phyloP scores from a whole-genome alignment of 1,140 invertebrate species.

The Heterodera carotae region DNA sequence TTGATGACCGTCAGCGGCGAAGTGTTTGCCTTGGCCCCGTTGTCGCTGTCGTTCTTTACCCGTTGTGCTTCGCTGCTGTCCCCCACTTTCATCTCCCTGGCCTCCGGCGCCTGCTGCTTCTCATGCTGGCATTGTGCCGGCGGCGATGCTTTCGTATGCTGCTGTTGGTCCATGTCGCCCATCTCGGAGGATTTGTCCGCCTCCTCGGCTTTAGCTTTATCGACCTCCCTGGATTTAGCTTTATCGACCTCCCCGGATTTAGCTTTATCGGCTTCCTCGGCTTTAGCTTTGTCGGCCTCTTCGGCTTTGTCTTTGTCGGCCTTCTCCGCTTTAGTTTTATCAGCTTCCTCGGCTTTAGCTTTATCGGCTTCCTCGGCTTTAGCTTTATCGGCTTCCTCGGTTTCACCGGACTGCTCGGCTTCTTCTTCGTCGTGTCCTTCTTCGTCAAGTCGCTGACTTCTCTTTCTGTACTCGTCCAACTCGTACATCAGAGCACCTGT shows the following conservation, averaged over 20 bases:
- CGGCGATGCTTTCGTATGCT: too few species aligned
- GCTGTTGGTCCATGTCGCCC: too few species aligned
- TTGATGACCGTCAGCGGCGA: background rate
- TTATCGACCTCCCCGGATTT: too few species aligned
- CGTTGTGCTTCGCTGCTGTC: background rate
- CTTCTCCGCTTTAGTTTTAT: too few species aligned
- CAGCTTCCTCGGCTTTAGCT: background rate
- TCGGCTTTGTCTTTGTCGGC: too few species aligned
- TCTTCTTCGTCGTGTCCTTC: slow-evolving; percentile 26
- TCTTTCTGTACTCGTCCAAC: slow-evolving; percentile 46
- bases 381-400: background rate
- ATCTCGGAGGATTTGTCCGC: too few species aligned
- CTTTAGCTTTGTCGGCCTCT: too few species aligned
- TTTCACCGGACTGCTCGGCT: background rate
- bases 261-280: too few species aligned
- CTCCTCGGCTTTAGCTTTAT: too few species aligned
- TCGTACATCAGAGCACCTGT: slow-evolving; percentile 44
- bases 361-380: background rate
- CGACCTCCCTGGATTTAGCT: too few species aligned
- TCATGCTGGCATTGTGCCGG: too few species aligned
- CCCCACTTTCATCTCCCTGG: background rate
- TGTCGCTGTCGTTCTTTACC: background rate
- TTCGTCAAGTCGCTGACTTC: slow-evolving; percentile 2
- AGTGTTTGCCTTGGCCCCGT: background rate
- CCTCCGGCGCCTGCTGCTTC: background rate